A percentile compares a stretch with the other conserved stretches of the same genome.
Conservation (phyloP, 2,797 vertebrate genomes). For the Neomorphus geoffroyi region DNA sequence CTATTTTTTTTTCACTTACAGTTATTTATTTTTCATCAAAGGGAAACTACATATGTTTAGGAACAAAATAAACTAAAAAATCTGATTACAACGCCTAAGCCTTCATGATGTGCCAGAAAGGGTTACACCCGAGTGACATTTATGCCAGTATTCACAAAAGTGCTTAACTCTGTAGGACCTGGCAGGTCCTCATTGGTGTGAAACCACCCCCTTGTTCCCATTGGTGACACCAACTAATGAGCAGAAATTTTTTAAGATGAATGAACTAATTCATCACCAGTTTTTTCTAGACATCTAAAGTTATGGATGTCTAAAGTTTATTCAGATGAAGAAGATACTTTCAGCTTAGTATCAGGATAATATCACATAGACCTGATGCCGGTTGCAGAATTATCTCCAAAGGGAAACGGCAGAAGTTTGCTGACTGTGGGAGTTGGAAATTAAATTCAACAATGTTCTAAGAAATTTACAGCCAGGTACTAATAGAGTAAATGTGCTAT, state of each 20-base stretch:
- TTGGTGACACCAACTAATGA: neutral
- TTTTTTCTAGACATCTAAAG: neutral
- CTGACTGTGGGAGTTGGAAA: neutral
- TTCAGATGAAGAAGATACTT: neutral
- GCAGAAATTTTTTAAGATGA: neutral
- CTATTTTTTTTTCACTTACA: neutral
- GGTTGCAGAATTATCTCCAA: neutral
- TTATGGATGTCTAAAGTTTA: neutral
- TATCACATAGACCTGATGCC: neutral
- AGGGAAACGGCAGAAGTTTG: neutral
- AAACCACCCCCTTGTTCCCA: neutral
- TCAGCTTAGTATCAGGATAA: neutral
- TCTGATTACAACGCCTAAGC: neutral
- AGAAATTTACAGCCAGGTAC: conserved; percentile 7
- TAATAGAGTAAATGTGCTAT: neutral
- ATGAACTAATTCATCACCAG: neutral
- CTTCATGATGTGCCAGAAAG: neutral
- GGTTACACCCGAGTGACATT: fast-evolving
- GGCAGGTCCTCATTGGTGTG: neutral
- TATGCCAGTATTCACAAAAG: neutral
- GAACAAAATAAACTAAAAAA: neutral
- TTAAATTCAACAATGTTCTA: neutral
- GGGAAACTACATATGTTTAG: neutral
- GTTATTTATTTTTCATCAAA: neutral
- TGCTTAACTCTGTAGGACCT: neutral